These are phyloP conservation scores for Bothrops jararaca DNA, from an alignment of 2,113 vertebrate genomes.

Conservation along the genomic window DNA sequence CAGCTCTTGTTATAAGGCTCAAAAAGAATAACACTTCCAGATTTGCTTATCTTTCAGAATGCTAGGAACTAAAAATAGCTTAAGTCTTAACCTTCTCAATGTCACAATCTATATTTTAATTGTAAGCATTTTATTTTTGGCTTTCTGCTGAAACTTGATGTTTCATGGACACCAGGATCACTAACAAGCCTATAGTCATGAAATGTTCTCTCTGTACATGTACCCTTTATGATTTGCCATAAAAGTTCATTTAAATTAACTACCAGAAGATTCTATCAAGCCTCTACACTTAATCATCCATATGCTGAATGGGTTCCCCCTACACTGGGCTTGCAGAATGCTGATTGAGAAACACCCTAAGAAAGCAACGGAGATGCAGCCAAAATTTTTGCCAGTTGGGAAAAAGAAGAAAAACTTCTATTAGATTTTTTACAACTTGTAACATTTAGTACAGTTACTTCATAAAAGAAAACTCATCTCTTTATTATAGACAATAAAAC, in stretches of 20 bases:
- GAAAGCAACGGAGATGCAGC: not conserved
- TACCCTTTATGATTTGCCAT: not conserved
- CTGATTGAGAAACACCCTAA: not conserved
- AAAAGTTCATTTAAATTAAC: not conserved
- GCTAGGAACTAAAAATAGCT: conserved; percentile 7
- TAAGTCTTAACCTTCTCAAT: conserved; percentile 20
- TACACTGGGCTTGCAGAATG: not conserved
- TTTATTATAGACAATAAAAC: not conserved
- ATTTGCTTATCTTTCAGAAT: conserved; percentile 19
- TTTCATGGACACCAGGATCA: not conserved
- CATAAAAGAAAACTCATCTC: not conserved
- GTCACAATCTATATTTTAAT: conserved; percentile 6
- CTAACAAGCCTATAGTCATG: not conserved
- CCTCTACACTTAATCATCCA: too few species aligned
- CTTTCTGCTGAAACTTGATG: not conserved
- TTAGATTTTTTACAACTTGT: not conserved
- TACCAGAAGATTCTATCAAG: not conserved
- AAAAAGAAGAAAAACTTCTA: not conserved
- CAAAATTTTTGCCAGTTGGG: not conserved
- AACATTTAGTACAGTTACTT: not conserved
- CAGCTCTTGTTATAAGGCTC: not conserved
- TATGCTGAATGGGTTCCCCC: not conserved
- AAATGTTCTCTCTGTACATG: not conserved
- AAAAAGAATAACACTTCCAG: conserved; percentile 1
- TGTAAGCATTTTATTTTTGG: conserved; percentile 15